phyloP scores from a whole-genome alignment of 2,797 vertebrate genomes.

The Gallinago stenura region DNA sequence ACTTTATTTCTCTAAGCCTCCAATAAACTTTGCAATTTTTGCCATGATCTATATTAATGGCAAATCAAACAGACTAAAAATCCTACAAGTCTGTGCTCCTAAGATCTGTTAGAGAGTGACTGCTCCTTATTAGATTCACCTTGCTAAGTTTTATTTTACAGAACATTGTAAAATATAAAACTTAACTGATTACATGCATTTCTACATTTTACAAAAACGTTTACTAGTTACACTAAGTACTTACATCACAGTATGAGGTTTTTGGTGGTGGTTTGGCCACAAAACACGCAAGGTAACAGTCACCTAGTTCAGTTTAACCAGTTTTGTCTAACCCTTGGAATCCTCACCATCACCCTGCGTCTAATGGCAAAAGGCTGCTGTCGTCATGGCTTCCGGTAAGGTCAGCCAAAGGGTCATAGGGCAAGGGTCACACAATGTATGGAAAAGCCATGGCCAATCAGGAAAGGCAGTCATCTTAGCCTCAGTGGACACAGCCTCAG shows the following conservation, averaged over 20 bases:
- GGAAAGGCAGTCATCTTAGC: conserved; percentile 99
- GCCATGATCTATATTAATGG: conserved; percentile 83
- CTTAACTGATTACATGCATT: conserved; percentile 87
- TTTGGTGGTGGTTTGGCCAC: conserved; percentile 88
- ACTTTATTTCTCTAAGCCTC: conserved; percentile 83
- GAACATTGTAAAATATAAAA: conserved; percentile 87
- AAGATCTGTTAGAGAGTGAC: conserved; percentile 85
- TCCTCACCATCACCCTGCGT: conserved; percentile 99
- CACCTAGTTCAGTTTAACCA: conserved; percentile 90
- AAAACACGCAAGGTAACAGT: conserved; percentile 89
- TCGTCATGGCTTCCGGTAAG: conserved; percentile 99
- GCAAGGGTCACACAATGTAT: conserved; percentile 99
- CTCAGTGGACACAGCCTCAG: conserved; percentile 99
- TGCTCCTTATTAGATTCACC: conserved; percentile 86
- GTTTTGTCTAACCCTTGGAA: conserved; percentile 92
- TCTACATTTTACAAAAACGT: conserved; percentile 86
- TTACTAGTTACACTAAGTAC: conserved; percentile 88
- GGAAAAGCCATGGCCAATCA: conserved; percentile 99
- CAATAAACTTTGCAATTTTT: conserved; percentile 83
- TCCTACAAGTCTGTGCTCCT: conserved; percentile 83
- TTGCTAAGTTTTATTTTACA: conserved; percentile 88
- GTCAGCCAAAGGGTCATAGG: conserved; percentile 99
- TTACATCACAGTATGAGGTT: conserved; percentile 89
- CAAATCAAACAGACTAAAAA: conserved; percentile 83
- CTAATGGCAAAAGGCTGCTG: conserved; percentile 99